These are phyloP conservation scores for Ibycter americanus DNA, from an alignment of 2,797 vertebrate genomes.

Conservation along the genomic window DNA sequence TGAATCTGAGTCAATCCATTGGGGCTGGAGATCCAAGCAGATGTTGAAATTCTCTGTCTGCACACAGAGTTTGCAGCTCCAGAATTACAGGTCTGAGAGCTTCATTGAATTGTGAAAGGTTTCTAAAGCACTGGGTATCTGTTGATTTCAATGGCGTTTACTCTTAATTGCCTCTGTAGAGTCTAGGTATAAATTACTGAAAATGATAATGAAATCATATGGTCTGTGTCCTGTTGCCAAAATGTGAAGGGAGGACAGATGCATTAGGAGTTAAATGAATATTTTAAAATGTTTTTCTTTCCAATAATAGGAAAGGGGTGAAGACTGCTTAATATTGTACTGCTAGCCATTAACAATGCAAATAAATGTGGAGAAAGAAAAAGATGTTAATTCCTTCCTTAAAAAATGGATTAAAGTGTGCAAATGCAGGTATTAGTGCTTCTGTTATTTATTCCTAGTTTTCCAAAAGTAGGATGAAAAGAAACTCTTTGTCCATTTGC, in stretches of 20 bases:
- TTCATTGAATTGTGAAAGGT: neutral
- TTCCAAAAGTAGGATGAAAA: neutral
- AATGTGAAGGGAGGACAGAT: neutral
- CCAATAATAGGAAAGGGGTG: neutral
- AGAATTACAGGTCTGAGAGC: constrained; percentile 12
- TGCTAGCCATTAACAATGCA: neutral
- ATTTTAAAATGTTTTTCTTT: neutral
- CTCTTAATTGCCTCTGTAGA: neutral
- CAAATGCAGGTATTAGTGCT: neutral
- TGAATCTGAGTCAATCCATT: neutral
- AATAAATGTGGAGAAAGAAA: neutral
- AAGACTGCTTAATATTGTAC: neutral
- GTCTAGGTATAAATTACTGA: neutral
- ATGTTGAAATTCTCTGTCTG: neutral
- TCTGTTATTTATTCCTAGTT: neutral
- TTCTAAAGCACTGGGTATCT: neutral
- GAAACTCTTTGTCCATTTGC: neutral
- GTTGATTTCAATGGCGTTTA: neutral
- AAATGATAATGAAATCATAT: neutral
- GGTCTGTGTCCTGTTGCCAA: neutral
- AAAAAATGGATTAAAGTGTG: neutral
- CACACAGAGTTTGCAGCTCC: neutral
- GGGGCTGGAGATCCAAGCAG: neutral
- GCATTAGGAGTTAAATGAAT: neutral
- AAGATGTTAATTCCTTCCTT: neutral